Base-by-base conservation (phyloP, 2,797 vertebrate species). In the Oreochromis grahami region DNA sequence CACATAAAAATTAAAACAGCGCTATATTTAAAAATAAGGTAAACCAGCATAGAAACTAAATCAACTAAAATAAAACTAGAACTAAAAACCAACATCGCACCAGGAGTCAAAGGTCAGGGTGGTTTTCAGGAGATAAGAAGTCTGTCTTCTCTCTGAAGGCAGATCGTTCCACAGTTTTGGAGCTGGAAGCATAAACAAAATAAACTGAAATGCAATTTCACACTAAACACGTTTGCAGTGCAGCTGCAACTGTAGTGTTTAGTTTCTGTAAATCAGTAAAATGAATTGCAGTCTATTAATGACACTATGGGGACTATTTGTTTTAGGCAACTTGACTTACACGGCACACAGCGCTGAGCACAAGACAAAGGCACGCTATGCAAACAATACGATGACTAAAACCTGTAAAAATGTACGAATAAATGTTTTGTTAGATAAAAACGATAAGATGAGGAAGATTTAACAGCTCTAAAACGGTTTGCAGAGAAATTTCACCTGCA, bases 381-480 rank as follows among this genome's bases (percentile, higher is more conserved):
- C 36, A 70, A 29, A 45, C 41, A 29, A 45, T 45, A 70, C 2
- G 5, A 45, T 29, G 24, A 29, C 15, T 17, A 2, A 21, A 72
- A 72, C 15, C 6, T 19, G 9, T 48, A 48, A 72, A 72, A 32
- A 48, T 17, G 6, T 32, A 29, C 3, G 2, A 41, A 26, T 24
- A 15, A 70, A 70, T 43, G 38, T 70, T 70, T 43, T 24, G 8
- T n/a, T 43, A 26, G 13, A 70, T 5, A 72, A 72, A 72, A 48
- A 72, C 24, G 2, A 45, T 1, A 48, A 29, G 38, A 43, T 24
- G n/a, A 17, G 5, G 9, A 48, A 7, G 9, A 29, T 29, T 72
- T 45, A 72, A n/a, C 3, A 32, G 1, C 10, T 50, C 4, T 29
- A 29, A 0, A 72, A 48, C 1, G 0, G 9, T 45, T 29, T 72